These are phyloP conservation scores for Ceyx melanurus DNA, from an alignment of 2,113 vertebrate species.

Conservation along the genomic window DNA sequence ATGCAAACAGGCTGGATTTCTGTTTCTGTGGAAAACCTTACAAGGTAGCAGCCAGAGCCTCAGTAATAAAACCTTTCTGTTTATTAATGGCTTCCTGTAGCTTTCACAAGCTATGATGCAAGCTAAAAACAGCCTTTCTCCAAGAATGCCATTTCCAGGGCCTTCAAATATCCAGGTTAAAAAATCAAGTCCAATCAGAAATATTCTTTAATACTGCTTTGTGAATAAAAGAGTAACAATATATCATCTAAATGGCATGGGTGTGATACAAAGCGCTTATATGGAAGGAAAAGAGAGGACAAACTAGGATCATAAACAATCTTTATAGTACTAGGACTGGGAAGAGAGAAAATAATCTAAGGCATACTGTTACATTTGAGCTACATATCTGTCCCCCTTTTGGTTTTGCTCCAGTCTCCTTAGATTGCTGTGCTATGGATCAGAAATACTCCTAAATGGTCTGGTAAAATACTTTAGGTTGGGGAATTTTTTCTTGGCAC, in stretches of 20 bases:
- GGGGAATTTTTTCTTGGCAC: neutral
- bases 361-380: neutral
- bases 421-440: neutral
- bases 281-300: neutral
- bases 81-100: conserved; percentile 42
- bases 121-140: neutral
- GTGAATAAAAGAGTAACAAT: neutral
- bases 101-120: neutral
- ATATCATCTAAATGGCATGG: neutral
- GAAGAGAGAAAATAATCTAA: neutral
- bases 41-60: conserved; percentile 14
- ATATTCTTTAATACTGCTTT: neutral
- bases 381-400: fast-evolving
- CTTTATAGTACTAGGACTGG: neutral
- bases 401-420: neutral
- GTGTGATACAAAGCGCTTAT: neutral
- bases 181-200: neutral
- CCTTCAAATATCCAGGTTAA: neutral
- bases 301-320: neutral
- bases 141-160: neutral
- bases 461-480: neutral
- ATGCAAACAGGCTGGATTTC: conserved; percentile 14
- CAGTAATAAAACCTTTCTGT: conserved; percentile 26
- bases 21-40: conserved; percentile 17
- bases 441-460: neutral